Conservation (phyloP, 2,113 vertebrate species). For the Vimba vimba region DNA sequence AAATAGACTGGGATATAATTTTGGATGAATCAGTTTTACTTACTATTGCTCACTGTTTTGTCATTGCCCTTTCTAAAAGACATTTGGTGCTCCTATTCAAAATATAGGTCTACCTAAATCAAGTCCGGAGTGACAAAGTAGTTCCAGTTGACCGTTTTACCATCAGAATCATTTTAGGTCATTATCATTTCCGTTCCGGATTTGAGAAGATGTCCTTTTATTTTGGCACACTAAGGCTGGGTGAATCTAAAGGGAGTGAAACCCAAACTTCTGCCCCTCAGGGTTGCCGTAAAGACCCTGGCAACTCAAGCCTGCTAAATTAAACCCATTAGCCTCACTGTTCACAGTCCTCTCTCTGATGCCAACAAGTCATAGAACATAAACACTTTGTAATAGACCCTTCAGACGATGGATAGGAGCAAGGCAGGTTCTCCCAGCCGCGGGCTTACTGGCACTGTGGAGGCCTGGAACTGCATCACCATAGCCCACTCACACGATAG, state of each 20-base stretch:
- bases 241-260: slow-evolving; percentile 38
- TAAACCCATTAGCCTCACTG: slow-evolving; percentile 75
- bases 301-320: slow-evolving; percentile 72
- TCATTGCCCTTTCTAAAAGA: neutral
- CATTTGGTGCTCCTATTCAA: neutral
- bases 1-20: neutral
- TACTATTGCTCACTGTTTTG: neutral
- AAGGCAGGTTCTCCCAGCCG: slow-evolving; percentile 53
- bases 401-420: slow-evolving; percentile 64
- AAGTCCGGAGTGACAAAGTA: neutral
- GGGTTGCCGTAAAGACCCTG: slow-evolving; percentile 64
- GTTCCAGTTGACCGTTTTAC: neutral
- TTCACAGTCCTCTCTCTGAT: slow-evolving; percentile 65
- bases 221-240: slow-evolving; percentile 42
- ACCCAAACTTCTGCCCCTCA: slow-evolving; percentile 55
- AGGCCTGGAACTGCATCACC: slow-evolving; percentile 65
- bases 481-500: slow-evolving; percentile 70
- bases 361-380: slow-evolving; percentile 75
- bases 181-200: neutral
- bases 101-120: neutral
- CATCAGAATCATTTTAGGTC: neutral
- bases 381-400: slow-evolving; percentile 76
- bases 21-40: neutral
- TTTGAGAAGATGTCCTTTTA: slow-evolving; percentile 1
- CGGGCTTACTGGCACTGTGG: slow-evolving; percentile 61